Conservation (phyloP, 2,888 invertebrate species). For the Cremastinae sp. region DNA sequence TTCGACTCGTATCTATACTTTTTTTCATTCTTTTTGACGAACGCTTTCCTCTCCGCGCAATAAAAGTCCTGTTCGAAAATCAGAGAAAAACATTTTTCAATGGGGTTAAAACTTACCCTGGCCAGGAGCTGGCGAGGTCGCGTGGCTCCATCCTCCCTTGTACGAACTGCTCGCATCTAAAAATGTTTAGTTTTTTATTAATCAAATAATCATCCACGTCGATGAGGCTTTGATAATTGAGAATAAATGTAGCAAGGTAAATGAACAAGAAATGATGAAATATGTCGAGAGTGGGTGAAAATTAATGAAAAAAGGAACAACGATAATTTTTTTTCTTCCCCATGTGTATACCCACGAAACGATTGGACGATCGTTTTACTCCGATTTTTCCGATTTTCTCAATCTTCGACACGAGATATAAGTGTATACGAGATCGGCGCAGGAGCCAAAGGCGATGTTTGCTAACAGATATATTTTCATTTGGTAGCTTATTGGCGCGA, state of each 20-base stretch:
- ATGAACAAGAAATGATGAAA: no score
- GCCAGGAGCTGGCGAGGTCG: conserved; percentile 79
- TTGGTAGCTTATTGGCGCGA: conserved; percentile 79
- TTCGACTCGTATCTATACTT: no score
- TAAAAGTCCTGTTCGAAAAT: neutral
- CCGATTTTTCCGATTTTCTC: conserved; percentile 34
- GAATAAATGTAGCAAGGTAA: no score
- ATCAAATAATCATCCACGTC: neutral
- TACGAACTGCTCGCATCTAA: conserved; percentile 79
- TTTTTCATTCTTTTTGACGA: neutral
- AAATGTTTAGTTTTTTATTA: conserved; percentile 52
- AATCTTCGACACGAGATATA: conserved; percentile 9
- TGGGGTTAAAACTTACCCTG: conserved; percentile 74
- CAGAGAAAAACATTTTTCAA: neutral
- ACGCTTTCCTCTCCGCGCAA: neutral
- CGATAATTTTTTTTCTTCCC: neutral
- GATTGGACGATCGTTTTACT: conserved; percentile 5
- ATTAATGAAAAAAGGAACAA: no score
- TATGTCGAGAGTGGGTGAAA: no score
- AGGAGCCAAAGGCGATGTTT: conserved; percentile 72
- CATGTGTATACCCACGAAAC: conserved; percentile 1
- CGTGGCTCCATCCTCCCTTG: conserved; percentile 80
- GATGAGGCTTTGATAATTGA: neutral
- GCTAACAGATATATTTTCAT: conserved; percentile 80
- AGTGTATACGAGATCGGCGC: conserved; percentile 21